Evolutionary conservation across 2,797 vertebrate species (phyloP).

Genomic region (Perodicticus potto): DNA sequence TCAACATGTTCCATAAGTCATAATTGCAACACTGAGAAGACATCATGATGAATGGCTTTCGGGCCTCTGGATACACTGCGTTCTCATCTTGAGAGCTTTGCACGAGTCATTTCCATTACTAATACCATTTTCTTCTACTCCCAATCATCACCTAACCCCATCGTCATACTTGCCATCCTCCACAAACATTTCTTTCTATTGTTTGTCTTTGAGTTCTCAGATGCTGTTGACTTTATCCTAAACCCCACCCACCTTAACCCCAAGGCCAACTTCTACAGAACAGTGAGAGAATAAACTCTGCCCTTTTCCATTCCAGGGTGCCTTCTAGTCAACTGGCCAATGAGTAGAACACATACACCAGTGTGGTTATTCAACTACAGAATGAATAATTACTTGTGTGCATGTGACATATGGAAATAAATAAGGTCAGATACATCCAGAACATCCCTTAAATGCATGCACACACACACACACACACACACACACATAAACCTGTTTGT

Average conservation of each 20-base stretch:
- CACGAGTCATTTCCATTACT: neutral
- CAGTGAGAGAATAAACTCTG: neutral
- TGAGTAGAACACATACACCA: neutral
- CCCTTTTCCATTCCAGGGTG: neutral
- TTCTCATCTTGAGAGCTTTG: neutral
- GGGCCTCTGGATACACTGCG: neutral
- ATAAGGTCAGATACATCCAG: neutral
- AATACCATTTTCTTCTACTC: neutral
- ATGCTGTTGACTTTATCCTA: neutral
- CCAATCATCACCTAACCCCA: neutral
- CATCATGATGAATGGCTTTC: neutral
- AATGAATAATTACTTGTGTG: neutral
- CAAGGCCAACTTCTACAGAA: neutral
- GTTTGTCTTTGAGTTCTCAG: conserved; percentile 16
- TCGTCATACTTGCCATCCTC: neutral
- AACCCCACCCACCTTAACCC: neutral
- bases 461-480: neutral
- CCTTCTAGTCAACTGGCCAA: neutral
- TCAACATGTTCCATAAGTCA: conserved; percentile 58
- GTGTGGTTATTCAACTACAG: neutral
- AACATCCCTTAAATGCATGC: neutral
- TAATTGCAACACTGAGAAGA: conserved; percentile 43
- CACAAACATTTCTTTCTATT: neutral
- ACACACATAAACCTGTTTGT: neutral
- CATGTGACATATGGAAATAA: neutral